These are phyloP conservation scores for Eurytoma adleriae DNA, from an alignment of 2,888 invertebrate genomes.

Conservation along the genomic window DNA sequence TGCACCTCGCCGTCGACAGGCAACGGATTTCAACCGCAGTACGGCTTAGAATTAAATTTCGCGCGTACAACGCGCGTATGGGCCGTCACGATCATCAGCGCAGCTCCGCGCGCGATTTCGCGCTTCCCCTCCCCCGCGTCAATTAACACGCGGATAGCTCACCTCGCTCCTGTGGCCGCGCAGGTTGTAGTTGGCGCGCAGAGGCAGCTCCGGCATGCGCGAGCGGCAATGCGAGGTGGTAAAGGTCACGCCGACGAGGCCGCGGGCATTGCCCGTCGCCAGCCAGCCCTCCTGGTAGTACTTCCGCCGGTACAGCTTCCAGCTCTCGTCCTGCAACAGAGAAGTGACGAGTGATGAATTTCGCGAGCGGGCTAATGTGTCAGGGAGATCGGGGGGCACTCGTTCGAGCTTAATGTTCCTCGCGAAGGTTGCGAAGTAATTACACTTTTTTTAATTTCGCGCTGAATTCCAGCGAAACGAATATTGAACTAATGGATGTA, in stretches of 20 bases:
- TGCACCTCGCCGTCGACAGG: no score
- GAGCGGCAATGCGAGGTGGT: slow-evolving; percentile 95
- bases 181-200: slow-evolving; percentile 96
- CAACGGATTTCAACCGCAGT: no score
- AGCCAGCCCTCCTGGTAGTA: slow-evolving; percentile 99
- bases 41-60: no score
- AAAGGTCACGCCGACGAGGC: slow-evolving; percentile 97
- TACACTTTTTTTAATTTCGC: background rate
- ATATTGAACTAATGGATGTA: no score
- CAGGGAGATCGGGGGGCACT: background rate
- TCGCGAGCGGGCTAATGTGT: no score
- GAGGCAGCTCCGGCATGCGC: slow-evolving; percentile 87
- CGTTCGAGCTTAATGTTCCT: background rate
- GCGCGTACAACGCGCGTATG: no score
- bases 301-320: slow-evolving; percentile 96
- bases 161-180: slow-evolving; percentile 98
- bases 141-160: slow-evolving; percentile 68
- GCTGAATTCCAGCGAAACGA: no score
- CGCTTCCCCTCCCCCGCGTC: no score
- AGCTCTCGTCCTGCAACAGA: slow-evolving; percentile 88
- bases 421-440: background rate
- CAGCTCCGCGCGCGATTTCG: no score
- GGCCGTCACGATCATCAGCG: no score
- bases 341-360: no score
- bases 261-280: slow-evolving; percentile 95